Evolutionary conservation across 2,113 vertebrate genomes (phyloP).

Genomic region (Eolophus roseicapilla): DNA sequence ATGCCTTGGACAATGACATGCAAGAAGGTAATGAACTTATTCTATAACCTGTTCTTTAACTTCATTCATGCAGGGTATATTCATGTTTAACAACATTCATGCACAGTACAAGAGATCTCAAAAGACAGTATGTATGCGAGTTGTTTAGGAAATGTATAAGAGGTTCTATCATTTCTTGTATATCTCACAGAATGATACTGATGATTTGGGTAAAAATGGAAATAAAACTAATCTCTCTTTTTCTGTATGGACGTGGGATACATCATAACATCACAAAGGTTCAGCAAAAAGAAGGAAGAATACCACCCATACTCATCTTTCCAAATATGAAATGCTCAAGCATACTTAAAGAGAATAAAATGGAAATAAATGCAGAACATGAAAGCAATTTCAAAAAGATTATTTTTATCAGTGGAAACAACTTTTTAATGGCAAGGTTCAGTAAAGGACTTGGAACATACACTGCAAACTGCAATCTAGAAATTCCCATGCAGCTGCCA

Average conservation of each 20-base stretch:
- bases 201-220: neutral
- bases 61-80: slow-evolving; percentile 7
- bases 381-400: neutral
- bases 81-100: neutral
- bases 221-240: neutral
- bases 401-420: neutral
- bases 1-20: neutral
- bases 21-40: slow-evolving; percentile 11
- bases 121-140: neutral
- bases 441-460: neutral
- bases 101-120: neutral
- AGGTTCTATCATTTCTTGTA: neutral
- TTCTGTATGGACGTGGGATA: neutral
- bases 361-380: neutral
- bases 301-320: neutral
- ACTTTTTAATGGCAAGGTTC: neutral
- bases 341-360: neutral
- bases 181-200: neutral
- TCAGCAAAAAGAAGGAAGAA: neutral
- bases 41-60: neutral
- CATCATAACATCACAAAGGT: neutral
- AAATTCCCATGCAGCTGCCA: neutral
- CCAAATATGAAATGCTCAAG: neutral
- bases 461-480: neutral
- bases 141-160: neutral